phyloP scores from a whole-genome alignment of 2,797 vertebrate species.

The Pantherophis alleghaniensis region DNA sequence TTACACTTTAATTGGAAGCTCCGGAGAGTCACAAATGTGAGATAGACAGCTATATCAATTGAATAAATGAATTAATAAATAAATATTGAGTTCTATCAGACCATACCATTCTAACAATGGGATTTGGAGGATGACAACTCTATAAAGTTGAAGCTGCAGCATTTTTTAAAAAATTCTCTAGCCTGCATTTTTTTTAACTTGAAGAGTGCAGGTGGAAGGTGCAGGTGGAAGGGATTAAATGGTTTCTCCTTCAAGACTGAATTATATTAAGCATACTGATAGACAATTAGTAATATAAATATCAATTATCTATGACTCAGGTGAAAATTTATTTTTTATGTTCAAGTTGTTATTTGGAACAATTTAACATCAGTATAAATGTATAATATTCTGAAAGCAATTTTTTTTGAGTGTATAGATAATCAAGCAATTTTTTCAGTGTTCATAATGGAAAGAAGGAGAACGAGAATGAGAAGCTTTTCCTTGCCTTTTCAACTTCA shows the following conservation, averaged over 20 bases:
- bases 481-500: slow-evolving; percentile 17
- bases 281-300: background rate
- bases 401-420: background rate
- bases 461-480: background rate
- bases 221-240: background rate
- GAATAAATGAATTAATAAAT: background rate
- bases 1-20: background rate
- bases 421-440: background rate
- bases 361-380: slow-evolving; percentile 3
- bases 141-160: background rate
- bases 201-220: background rate
- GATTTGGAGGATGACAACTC: background rate
- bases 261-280: background rate
- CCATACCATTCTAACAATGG: background rate
- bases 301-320: slow-evolving; percentile 1
- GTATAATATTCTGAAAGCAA: background rate
- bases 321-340: background rate
- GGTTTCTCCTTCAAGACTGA: background rate
- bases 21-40: background rate
- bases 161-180: background rate
- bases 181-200: background rate
- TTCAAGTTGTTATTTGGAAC: background rate
- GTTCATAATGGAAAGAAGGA: background rate
- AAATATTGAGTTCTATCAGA: background rate
- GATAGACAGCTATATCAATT: background rate